Percentiles rank a stretch among this genome's conserved stretches.
These are phyloP conservation scores for Hipposideros armiger DNA, from an alignment of 2,113 vertebrate genomes.

Conservation along the genomic window DNA sequence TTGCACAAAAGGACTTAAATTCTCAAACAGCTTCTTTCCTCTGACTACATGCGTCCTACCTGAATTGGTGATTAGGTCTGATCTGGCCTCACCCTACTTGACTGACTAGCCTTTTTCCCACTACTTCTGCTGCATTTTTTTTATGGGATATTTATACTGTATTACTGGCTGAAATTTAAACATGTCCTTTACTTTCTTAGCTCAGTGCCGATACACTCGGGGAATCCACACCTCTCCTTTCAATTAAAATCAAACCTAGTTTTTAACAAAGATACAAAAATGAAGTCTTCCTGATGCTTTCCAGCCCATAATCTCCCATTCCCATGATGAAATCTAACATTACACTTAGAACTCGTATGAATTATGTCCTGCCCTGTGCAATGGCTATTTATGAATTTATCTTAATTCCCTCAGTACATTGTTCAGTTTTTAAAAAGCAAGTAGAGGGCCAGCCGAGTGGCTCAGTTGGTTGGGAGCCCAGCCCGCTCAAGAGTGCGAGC, in stretches of 20 bases:
- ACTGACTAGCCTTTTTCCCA: background rate
- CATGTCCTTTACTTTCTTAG: background rate
- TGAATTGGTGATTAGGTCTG: background rate
- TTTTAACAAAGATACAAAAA: slow-evolving; percentile 43
- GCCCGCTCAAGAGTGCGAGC: too few species aligned
- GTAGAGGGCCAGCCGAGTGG: background rate
- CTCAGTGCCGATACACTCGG: background rate
- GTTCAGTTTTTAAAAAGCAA: background rate
- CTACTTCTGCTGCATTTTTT: background rate
- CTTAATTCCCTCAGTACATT: background rate
- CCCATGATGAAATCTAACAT: background rate
- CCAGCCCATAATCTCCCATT: background rate
- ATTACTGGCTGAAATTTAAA: slow-evolving; percentile 6
- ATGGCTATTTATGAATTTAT: background rate
- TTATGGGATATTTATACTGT: background rate
- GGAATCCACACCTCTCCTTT: background rate
- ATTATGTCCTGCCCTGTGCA: background rate
- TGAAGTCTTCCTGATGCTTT: background rate
- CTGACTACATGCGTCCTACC: background rate
- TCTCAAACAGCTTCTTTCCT: background rate
- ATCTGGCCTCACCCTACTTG: background rate
- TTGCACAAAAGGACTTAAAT: background rate
- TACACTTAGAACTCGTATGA: background rate
- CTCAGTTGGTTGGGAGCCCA: too few species aligned
- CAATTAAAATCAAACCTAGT: slow-evolving; percentile 19